phyloP scores from a whole-genome alignment of 2,888 invertebrate species.

The Bhutanitis thaidina region DNA sequence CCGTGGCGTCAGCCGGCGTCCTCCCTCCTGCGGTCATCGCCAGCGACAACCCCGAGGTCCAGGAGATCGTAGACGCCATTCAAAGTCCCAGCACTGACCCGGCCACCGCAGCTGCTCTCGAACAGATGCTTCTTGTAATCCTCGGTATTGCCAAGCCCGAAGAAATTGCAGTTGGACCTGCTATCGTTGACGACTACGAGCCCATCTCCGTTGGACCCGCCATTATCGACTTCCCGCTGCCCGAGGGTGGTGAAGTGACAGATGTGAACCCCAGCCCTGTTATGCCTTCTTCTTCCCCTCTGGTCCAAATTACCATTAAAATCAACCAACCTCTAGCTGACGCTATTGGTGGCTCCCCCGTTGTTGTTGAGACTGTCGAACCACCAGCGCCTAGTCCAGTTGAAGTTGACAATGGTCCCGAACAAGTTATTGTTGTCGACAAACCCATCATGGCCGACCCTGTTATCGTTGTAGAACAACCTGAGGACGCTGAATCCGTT shows the following conservation, averaged over 20 bases:
- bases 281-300: slow-evolving; percentile 20
- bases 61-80: slow-evolving; percentile 32
- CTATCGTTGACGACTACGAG: too few species aligned
- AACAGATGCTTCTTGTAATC: slow-evolving; percentile 29
- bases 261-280: slow-evolving; percentile 25
- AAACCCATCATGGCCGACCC: slow-evolving; percentile 23
- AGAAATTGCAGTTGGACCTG: slow-evolving; percentile 4
- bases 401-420: too few species aligned
- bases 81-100: slow-evolving; percentile 40
- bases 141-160: slow-evolving; percentile 23
- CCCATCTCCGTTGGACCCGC: too few species aligned
- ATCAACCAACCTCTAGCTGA: slow-evolving; percentile 18
- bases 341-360: slow-evolving; percentile 4
- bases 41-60: slow-evolving; percentile 33
- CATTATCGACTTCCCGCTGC: background rate
- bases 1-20: slow-evolving; percentile 22
- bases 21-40: slow-evolving; percentile 23
- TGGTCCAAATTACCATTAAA: slow-evolving; percentile 32
- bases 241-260: slow-evolving; percentile 25
- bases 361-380: slow-evolving; percentile 6
- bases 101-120: slow-evolving; percentile 33
- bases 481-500: background rate
- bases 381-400: background rate
- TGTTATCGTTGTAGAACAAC: slow-evolving; percentile 25
- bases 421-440: slow-evolving; percentile 20